Base-by-base conservation (phyloP, 2,797 vertebrate species). In the Cyclura pinguis region DNA sequence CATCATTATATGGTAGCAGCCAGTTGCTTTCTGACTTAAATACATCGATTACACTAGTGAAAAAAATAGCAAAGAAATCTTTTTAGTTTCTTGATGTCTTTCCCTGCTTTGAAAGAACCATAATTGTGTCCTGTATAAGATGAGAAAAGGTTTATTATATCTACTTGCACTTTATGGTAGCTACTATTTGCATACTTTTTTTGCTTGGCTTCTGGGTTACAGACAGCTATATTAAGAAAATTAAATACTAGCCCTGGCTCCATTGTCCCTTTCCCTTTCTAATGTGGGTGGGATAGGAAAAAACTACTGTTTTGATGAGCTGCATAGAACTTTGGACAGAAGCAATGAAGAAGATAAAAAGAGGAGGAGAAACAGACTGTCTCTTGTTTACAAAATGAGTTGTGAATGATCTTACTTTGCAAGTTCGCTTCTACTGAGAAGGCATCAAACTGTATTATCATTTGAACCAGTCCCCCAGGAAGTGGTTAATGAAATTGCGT, bases 221-320 rank as follows among this genome's bases (percentile, higher is more conserved):
- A 35, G 7, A 93, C 94, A 95, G 93, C 74, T 35, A 20, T 16
- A 69, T 89, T 76, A 67, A 84, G 85, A 85, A 95, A 88, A 86
- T 80, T 67, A 50, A 55, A 91, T 22, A 0, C 2, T 8, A 67
- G 35, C 12, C 57, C 42, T 42, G 14, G 1, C 13, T 12, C 80
- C 69, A 74, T 74, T 73, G 52, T 24, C 55, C 35, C 27, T 85
- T 87, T 59, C 2, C 0, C 22, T 89, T 81, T 82, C 35, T 38
- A 72, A 76, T 74, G 85, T 20, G 29, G 16, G 1, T 85, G 29
- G 20, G 24, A 10, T 3, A 12, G 32, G 0, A 0, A 50, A 50
- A 47, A 35, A 77, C 55, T 35, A 27, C 14, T 18, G 18, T 76
- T 80, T 47, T 90, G 92, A 82, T 82, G 84, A 52, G 81, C 59